A percentile compares a stretch with the other conserved stretches of the same genome.
phyloP scores from a whole-genome alignment of 2,888 invertebrate genomes.

The Drosophila antonietae region DNA sequence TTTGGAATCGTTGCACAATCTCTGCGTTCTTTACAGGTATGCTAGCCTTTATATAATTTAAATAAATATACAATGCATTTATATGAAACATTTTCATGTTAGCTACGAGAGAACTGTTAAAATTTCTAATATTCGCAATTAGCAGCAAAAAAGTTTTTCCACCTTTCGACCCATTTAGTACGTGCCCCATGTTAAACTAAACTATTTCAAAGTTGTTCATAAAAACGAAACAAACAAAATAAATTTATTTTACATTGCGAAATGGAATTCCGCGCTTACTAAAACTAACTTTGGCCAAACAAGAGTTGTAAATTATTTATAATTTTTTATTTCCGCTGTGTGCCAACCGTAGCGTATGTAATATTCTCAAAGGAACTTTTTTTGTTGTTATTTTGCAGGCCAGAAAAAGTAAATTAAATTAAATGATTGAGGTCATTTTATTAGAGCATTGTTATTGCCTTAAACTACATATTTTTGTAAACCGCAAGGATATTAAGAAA shows the following conservation, averaged over 20 bases:
- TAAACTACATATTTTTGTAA: constrained; percentile 54
- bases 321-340: constrained; percentile 9
- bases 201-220: not conserved
- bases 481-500: constrained; percentile 67
- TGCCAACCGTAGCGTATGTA: constrained; percentile 35
- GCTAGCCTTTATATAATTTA: no score
- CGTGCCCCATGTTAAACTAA: not conserved
- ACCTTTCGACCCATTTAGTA: not conserved
- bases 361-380: constrained; percentile 20
- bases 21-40: no score
- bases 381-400: constrained; percentile 13
- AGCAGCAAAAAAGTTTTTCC: not conserved
- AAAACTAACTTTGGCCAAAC: constrained; percentile 6
- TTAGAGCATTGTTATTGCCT: constrained; percentile 39
- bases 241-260: not conserved
- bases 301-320: constrained; percentile 8
- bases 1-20: no score
- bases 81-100: not conserved
- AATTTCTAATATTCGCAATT: not conserved
- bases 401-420: constrained; percentile 55
- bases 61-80: no score
- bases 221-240: constrained; percentile 1
- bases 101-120: not conserved
- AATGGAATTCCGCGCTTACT: not conserved
- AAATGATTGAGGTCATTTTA: constrained; percentile 71